These are phyloP conservation scores for Ailuropoda melanoleuca DNA, from an alignment of 2,113 vertebrate species.

Conservation along the genomic window DNA sequence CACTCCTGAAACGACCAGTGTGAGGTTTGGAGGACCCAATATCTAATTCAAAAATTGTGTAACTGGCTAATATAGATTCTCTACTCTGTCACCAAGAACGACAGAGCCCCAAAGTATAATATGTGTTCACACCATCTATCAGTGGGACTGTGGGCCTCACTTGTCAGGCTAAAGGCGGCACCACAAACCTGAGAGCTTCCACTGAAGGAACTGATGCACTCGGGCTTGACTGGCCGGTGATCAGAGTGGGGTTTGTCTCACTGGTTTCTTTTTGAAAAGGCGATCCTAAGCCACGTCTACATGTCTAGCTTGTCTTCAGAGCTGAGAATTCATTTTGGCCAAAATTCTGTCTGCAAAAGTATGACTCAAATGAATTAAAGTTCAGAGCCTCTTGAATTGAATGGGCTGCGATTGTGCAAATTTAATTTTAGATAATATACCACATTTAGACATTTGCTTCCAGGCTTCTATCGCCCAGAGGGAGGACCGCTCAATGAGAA, in stretches of 20 bases:
- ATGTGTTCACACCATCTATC: not conserved
- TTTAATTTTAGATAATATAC: conserved; percentile 71
- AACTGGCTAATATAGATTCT: not conserved
- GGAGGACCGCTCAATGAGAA: conserved; percentile 43
- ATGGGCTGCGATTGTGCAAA: conserved; percentile 60
- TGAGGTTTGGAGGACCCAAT: not conserved
- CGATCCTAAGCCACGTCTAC: not conserved
- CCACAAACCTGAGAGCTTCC: not conserved
- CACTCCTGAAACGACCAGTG: not conserved
- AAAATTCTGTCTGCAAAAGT: conserved; percentile 54
- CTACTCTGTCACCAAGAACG: not conserved
- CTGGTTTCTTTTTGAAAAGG: not conserved
- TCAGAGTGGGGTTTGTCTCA: not conserved
- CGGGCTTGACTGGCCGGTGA: not conserved
- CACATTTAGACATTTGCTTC: conserved; percentile 60
- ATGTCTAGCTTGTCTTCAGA: not conserved
- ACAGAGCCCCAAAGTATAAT: not conserved
- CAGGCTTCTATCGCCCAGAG: conserved; percentile 46
- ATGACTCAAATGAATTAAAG: conserved; percentile 54
- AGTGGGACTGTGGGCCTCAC: fast-evolving
- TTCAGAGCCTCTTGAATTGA: conserved; percentile 58
- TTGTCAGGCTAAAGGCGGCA: no score
- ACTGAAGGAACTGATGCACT: not conserved
- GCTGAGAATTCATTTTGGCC: conserved; percentile 33
- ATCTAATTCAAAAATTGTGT: not conserved